Percentiles rank a stretch among this genome's conserved stretches.
These are phyloP conservation scores for Noctilio leporinus DNA, from an alignment of 2,113 vertebrate species.

Conservation along the genomic window DNA sequence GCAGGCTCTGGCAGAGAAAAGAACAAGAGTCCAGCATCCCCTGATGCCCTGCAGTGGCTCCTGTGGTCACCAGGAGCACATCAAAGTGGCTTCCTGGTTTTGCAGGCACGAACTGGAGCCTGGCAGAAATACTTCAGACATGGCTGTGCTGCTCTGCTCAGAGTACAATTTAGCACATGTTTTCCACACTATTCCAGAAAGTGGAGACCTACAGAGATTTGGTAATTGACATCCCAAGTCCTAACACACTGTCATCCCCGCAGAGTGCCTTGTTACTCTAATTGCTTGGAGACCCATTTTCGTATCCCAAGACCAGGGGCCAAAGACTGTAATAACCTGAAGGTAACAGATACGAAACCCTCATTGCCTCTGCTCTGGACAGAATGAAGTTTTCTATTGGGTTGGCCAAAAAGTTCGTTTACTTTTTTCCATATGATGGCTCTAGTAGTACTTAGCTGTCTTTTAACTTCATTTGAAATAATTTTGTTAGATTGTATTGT, in stretches of 20 bases:
- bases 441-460: no score
- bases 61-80: background rate
- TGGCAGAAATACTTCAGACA: fast-evolving
- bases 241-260: background rate
- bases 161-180: background rate
- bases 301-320: background rate
- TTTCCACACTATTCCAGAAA: slow-evolving; percentile 1
- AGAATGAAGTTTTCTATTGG: background rate
- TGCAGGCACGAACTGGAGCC: background rate
- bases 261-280: slow-evolving; percentile 11
- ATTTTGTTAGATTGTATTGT: no score
- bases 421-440: no score
- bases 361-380: background rate
- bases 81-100: background rate
- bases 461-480: no score
- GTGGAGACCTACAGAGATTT: background rate
- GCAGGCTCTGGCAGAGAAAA: background rate
- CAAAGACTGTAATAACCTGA: background rate
- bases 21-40: background rate
- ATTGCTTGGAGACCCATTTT: slow-evolving; percentile 42
- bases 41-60: background rate
- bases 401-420: no score
- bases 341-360: slow-evolving; percentile 22
- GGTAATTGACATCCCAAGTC: slow-evolving; percentile 22
- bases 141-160: background rate